Evolutionary conservation across 1,140 invertebrate species (phyloP), one percentile per base, ranked within the genome.

Genomic region (Formica exsecta): DNA sequence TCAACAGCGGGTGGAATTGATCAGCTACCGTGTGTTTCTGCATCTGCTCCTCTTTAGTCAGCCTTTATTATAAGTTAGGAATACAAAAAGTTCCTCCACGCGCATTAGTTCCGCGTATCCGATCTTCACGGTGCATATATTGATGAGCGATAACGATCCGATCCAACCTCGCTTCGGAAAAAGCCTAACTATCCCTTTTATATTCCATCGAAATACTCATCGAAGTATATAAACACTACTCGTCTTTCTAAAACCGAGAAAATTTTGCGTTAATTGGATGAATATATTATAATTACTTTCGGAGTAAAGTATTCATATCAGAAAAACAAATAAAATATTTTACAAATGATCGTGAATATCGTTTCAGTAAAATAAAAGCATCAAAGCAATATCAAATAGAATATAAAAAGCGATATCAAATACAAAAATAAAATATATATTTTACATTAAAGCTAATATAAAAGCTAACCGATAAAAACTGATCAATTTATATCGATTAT

Each of bases 11-110:
- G 68, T 74, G 75, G 88, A 84, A 89, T 89, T 89, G 86, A 89
- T 89, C 84, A 88, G 75, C 75, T 89, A 88, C 84, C 87, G 75
- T 85, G 75, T 85, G 76, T 80, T 88, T 75, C 62, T 83, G 84
- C 88, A 89, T 89, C 88, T 89, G 88, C 85, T 74, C 76, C 84
- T 66, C 71, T 64, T 89, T 62, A 73, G 71, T 73, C 83, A 85
- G 87, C 79, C 88, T 89, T 89, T 89, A 89, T 89, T 89, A 83
- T 74, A 73, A 70, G 62, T 76, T 80, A 81, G 68, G 83, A 76
- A 76, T 83, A 81, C 59, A 89, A 89, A 88, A 89, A 89, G 57
- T 86, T 73, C 48, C 65, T 89, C 65, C 84, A 84, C 71, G 87
- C 70, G 70, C 70, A 89, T 89, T 89, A 89, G 76, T 84, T 29